Conservation (phyloP, 2,888 invertebrate species). For the Coenonympha glycerion region DNA sequence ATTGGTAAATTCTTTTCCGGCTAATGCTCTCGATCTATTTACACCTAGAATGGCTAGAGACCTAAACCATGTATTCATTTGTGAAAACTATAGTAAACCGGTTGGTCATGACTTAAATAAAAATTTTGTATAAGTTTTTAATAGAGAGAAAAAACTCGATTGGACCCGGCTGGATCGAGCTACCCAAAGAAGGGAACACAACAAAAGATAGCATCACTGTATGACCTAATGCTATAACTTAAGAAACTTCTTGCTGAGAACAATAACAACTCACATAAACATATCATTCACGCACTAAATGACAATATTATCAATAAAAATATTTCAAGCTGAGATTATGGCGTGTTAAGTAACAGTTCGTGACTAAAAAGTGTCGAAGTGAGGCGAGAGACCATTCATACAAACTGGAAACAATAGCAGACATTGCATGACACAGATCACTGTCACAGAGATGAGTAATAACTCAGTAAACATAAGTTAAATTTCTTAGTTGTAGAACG, state of each 20-base stretch:
- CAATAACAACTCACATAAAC: background rate
- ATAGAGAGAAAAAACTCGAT: too few relatives aligned
- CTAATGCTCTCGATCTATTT: background rate
- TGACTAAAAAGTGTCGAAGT: conserved; percentile 13
- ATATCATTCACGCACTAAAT: conserved; percentile 17
- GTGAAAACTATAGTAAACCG: background rate
- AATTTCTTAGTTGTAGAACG: too few relatives aligned
- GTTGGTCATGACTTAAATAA: too few relatives aligned
- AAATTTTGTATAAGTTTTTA: too few relatives aligned
- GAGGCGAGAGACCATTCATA: conserved; percentile 14
- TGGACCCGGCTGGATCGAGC: too few relatives aligned
- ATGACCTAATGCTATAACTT: background rate
- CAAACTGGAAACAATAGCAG: conserved; percentile 11
- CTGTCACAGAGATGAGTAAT: too few relatives aligned
- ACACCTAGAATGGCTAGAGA: too few relatives aligned
- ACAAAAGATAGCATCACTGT: background rate
- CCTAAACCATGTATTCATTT: too few relatives aligned
- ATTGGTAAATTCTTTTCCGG: background rate
- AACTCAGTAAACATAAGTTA: too few relatives aligned
- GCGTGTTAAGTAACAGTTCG: conserved; percentile 26
- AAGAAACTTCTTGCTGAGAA: background rate
- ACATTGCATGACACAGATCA: background rate
- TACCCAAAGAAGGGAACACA: background rate
- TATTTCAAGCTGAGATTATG: conserved; percentile 24
- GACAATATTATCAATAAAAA: conserved; percentile 26